Evolutionary conservation across 2,797 vertebrate genomes (phyloP), one percentile per base, ranked within the genome.

Genomic region (Lutjanus campechanus): DNA sequence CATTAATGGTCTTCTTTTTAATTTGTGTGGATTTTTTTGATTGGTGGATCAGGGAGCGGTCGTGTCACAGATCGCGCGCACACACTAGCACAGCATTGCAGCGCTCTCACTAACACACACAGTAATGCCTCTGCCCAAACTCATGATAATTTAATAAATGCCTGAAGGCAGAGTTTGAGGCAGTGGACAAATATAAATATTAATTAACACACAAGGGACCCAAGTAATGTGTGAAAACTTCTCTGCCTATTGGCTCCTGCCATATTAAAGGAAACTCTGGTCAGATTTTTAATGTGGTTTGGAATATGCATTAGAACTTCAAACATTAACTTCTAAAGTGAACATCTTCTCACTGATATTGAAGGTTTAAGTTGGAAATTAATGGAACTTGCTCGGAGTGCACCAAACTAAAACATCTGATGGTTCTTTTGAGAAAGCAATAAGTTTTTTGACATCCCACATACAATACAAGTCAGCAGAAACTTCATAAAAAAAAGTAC

Each of bases 101-200:
- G 68, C 17, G 36, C 83, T 85, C 85, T 78, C 80, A 59, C 82
- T 79, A 85, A 91, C 85, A 91, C 88, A 85, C 90, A 90, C 81
- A 90, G 76, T 69, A 73, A 89, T 89, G 85, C 89, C 78, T 90
- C 81, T 81, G 85, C 91, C 88, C 85, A 91, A 94, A 93, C 93
- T 95, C 92, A 95, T 95, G 94, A 95, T 95, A 93, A 95, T 95
- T 95, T 96, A 91, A 95, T 94, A 93, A 94, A 94, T 93, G 94
- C 93, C 95, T 94, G 88, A 94, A 96, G 94, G 95, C 95, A 95
- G 89, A 91, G 95, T 95, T 96, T 94, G 90, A 95, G 95, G 95
- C 95, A 89, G 90, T 96, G 95, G 94, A 95, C 95, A 96, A 95
- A 95, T 94, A 95, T 96, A 95, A 94, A 95, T 96, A 96, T 96